phyloP scores from a whole-genome alignment of 2,797 vertebrate species.

The Sitta carolinensis region DNA sequence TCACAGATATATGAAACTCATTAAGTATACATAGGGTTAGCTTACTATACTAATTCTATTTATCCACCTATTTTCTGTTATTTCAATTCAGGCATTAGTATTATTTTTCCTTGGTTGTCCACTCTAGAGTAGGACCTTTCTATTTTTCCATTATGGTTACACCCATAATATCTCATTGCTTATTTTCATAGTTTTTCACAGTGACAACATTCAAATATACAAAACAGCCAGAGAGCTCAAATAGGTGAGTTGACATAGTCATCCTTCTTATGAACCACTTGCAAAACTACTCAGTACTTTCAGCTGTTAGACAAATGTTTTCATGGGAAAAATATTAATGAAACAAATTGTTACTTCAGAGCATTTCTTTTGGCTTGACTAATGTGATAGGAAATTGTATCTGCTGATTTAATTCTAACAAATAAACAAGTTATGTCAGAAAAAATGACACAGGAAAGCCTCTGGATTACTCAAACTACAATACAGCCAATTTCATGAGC shows the following conservation, averaged over 20 bases:
- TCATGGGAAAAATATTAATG: not conserved
- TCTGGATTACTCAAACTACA: not conserved
- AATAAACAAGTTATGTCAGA: not conserved
- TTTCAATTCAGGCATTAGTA: not conserved
- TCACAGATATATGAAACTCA: not conserved
- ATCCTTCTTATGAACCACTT: not conserved
- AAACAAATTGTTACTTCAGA: not conserved
- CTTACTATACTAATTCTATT: not conserved
- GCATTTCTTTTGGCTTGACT: not conserved
- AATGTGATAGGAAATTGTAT: not conserved
- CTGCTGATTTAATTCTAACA: not conserved
- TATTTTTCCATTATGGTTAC: not conserved
- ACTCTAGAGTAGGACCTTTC: not conserved
- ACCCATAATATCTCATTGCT: not conserved
- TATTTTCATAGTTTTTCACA: not conserved
- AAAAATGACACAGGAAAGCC: accelerated
- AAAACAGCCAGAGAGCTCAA: not conserved
- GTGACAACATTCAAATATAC: not conserved
- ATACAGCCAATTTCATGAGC: not conserved
- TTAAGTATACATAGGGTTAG: not conserved
- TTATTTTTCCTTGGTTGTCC: not conserved
- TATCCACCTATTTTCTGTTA: not conserved
- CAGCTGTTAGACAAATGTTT: not conserved
- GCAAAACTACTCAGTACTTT: slow-evolving; percentile 11
- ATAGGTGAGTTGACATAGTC: not conserved